Evolutionary conservation across 2,113 vertebrate species (phyloP).

Genomic region (Carlito syrichta): DNA sequence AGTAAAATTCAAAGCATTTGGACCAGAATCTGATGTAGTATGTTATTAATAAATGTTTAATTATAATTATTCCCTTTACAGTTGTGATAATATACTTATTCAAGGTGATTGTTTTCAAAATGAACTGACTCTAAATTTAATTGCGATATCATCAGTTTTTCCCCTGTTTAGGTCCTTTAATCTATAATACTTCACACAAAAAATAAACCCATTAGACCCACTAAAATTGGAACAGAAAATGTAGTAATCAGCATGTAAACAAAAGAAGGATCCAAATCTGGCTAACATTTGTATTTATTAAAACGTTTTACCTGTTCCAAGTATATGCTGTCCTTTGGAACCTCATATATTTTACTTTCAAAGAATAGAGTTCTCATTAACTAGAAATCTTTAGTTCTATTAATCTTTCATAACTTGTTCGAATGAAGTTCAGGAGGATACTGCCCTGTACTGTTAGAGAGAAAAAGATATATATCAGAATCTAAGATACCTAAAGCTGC

Average conservation of each 20-base stretch:
- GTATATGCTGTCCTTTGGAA: not conserved
- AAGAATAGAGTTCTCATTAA: not conserved
- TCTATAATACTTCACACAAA: not conserved
- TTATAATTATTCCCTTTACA: not conserved
- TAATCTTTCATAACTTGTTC: constrained; percentile 46
- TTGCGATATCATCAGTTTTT: not conserved
- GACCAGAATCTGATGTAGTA: not conserved
- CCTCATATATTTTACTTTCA: not conserved
- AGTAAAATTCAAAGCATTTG: not conserved
- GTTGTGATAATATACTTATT: not conserved
- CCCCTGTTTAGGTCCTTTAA: not conserved
- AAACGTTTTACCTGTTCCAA: not conserved
- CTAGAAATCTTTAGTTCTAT: not conserved
- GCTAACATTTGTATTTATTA: not conserved
- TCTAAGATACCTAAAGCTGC: not conserved
- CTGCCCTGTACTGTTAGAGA: not conserved
- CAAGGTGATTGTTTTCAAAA: not conserved
- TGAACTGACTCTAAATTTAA: not conserved
- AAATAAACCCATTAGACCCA: not conserved
- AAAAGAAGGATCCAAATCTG: not conserved
- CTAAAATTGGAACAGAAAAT: not conserved
- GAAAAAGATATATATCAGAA: not conserved
- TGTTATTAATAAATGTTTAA: not conserved
- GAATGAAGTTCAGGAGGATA: not conserved
- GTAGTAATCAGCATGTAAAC: not conserved